Evolutionary conservation across 2,888 invertebrate species (phyloP), one percentile per base, ranked within the genome.

Genomic region (Papilio protenor): DNA sequence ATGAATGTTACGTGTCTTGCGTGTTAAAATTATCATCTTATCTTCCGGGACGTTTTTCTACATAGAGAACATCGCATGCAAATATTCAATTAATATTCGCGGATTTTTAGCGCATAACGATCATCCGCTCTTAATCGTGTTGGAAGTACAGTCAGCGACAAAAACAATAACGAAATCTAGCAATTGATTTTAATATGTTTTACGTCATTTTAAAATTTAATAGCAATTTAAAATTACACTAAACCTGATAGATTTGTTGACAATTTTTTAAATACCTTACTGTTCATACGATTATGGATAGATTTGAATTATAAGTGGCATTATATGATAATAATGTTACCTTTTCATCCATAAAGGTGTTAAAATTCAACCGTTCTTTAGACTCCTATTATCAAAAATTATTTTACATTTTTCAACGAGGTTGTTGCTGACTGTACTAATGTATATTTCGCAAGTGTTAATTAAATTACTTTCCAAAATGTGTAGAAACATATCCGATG

Each of bases 101-200:
- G 21, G 33, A 55, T 64, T 72, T 75, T 75, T 45, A 75, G 78
- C 75, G 78, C 70, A 74, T 74, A 73, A 49, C 77, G 66, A 75
- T 74, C 64, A 64, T 47, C 64, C 45, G 49, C 57, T 73, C 75
- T 78, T 21, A 52, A 72, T 23, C 61, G 40, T 59, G 40, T 70
- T 73, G 49, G 61, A 78, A 16, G 71, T 75, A 75, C 64, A 49
- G 40, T 40, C 55, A 59, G 52, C 40, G 21, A 40, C n/a, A 49
- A 73, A 69, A 1, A n/a, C 27, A 16, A 18, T 18, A 18, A 16
- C 18, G 8, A 52, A 52, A 4, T 18, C 4, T 52, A 2, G 52
- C 5, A 16, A 52, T 6, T 6, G 0, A 5, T 16, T 49, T 16
- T 16, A 16, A 2, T 47, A 14, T 18, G 5, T 52, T 18, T 52